Evolutionary conservation across 1,140 invertebrate species (phyloP).

Genomic region (Uloborus diversus): DNA sequence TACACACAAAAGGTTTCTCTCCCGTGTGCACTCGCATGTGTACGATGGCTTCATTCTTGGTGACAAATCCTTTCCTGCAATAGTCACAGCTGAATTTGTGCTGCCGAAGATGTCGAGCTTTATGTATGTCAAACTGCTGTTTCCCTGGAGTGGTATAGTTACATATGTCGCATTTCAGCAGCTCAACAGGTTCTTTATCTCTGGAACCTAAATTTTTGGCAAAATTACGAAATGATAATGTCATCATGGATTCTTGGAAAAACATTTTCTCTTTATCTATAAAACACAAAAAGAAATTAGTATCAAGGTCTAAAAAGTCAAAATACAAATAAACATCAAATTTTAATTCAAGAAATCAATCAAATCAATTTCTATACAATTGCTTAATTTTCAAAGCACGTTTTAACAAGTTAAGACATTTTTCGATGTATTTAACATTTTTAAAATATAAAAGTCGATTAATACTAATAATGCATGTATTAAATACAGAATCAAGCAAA

Average conservation of each 20-base stretch:
- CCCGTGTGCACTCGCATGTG: constrained; percentile 48
- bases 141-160: constrained; percentile 42
- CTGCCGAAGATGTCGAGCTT: constrained; percentile 35
- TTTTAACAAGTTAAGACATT: too few species aligned
- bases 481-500: too few species aligned
- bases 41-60: constrained; percentile 45
- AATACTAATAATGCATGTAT: too few species aligned
- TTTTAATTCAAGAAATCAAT: not conserved
- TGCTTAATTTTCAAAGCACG: not conserved
- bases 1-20: constrained; percentile 35
- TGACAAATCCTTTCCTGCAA: constrained; percentile 45
- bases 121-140: constrained; percentile 46
- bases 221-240: constrained; percentile 36
- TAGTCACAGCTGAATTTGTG: constrained; percentile 42
- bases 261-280: constrained; percentile 15
- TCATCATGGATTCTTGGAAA: constrained; percentile 27
- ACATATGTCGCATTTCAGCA: constrained; percentile 37
- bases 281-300: not conserved
- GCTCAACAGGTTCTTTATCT: constrained; percentile 17
- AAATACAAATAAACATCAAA: not conserved
- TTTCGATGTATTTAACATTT: too few species aligned
- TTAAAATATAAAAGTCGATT: too few species aligned
- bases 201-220: constrained; percentile 21
- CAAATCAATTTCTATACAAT: not conserved
- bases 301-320: too few species aligned